Evolutionary conservation across 2,113 vertebrate species (phyloP), one percentile per base, ranked within the genome.

Genomic region (Tetrao urogallus): DNA sequence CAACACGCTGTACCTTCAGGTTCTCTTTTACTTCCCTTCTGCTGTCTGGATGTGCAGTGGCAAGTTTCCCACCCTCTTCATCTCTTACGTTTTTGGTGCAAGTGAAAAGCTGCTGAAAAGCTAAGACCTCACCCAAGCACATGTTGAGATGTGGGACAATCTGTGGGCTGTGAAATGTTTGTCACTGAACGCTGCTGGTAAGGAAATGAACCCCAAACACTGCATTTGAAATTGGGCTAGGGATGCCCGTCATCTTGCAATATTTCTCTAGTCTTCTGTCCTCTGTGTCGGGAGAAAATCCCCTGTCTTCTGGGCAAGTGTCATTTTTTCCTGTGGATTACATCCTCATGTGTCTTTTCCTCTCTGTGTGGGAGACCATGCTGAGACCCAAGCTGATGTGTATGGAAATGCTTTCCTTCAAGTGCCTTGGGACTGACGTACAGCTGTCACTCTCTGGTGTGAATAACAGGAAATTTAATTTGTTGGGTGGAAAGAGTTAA

Each of bases 401-500:
- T 13, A 5, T 34, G 50, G 19, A n/a, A 13, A 15, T 3, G 48
- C 32, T 16, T 3, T 72, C 77, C 30, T 74, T 72, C 11, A 43
- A 9, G 28, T 18, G 52, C 50, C 42, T 17, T 11, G 15, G 95
- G 84, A 92, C 71, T 75, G 90, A 85, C 70, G 57, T 58, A 69
- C 91, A 88, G 90, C 96, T 97, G 96, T 97, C 96, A 91, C 61
- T 98, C 94, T 80, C 14, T 60, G 8, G 32, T 17, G 56, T 91
- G 89, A 96, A 47, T 75, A 91, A 96, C 93, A 92, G 89, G 88
- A 96, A 95, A 95, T 96, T 75, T 97, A 97, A 98, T 98, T 98
- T 97, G 97, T 98, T 97, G 96, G 97, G 97, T 98, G 98, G 97
- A 98, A 98, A 98, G 98, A 98, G 98, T 98, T 99, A 99, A 99